A percentile compares a stretch with the other conserved stretches of the same genome.
Conservation (phyloP, 2,888 invertebrate genomes). For the Acanthosepion lycidas region DNA sequence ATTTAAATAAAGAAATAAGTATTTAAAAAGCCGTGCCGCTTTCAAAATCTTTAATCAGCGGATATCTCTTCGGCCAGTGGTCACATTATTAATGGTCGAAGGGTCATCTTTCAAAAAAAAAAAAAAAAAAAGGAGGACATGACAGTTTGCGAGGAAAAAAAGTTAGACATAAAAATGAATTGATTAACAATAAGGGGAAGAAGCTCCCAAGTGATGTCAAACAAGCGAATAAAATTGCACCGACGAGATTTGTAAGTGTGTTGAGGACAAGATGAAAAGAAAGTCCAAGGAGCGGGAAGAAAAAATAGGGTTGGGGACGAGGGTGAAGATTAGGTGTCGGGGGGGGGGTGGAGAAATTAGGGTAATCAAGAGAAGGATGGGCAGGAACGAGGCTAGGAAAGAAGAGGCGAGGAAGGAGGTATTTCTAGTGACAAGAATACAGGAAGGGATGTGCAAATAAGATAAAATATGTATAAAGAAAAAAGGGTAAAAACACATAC, state of each 20-base stretch:
- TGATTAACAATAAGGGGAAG: no score
- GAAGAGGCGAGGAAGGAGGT: neutral
- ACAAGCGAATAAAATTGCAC: neutral
- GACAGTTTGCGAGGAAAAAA: neutral
- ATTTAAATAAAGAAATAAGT: neutral
- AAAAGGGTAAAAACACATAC: neutral
- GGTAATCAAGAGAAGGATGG: neutral
- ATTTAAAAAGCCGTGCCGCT: neutral
- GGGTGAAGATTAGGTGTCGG: neutral
- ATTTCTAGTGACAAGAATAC: neutral
- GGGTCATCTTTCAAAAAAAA: neutral
- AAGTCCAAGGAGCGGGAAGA: neutral
- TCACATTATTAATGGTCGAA: neutral
- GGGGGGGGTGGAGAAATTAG: neutral
- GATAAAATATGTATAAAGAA: neutral
- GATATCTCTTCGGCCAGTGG: constrained; percentile 33
- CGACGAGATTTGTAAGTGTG: neutral
- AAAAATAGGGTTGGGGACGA: neutral
- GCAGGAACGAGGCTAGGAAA: neutral
- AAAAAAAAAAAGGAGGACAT: neutral
- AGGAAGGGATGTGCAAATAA: no score
- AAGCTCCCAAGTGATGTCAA: neutral
- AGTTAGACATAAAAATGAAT: no score
- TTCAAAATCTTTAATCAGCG: neutral
- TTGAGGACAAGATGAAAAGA: neutral